Evolutionary conservation across 2,113 vertebrate genomes (phyloP), one percentile per base, ranked within the genome.

Genomic region (Euleptes europaea): DNA sequence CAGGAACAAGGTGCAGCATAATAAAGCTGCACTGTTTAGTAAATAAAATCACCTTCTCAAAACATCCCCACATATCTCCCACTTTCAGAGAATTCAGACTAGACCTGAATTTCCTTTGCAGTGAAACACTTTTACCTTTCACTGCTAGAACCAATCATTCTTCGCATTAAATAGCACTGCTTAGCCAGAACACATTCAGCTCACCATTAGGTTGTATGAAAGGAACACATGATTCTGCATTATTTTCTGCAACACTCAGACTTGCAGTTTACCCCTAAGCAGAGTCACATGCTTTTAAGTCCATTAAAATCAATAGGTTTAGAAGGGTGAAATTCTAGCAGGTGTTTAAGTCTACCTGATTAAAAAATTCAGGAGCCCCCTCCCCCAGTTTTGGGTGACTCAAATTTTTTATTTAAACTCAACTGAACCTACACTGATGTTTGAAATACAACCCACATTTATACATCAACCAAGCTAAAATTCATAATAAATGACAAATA

Each of bases 401-500:
- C 19, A 57, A 71, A 63, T 0, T 28, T 84, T 67, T 35, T 54
- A 38, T 38, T 66, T 67, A 26, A 77, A n/a, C 33, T 17, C 57
- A 40, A 66, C 2, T 67, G 26, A 75, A 54, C 42, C 7, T 28
- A 19, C 10, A 33, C 40, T 42, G 33, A 42, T 21, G 19, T 17
- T 66, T 44, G 63, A 69, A 69, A 15, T 2, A n/a, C 21, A 73
- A 78, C 73, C 67, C 71, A 69, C 84, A 84, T 92, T 92, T 91
- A 89, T 82, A 92, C 88, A 88, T 91, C 90, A 89, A 81, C 86
- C 79, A 87, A 63, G 33, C 10, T 60, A 42, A 17, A 11, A 14
- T 44, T 47, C 71, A 42, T n/a, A 42, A 35, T 42, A 60, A 19
- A 60, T 23, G 47, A n/a, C 33, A 28, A 60, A 40, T 71, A 47